Conservation (phyloP, 2,888 invertebrate species). For the Pristionchus maxplancki region DNA sequence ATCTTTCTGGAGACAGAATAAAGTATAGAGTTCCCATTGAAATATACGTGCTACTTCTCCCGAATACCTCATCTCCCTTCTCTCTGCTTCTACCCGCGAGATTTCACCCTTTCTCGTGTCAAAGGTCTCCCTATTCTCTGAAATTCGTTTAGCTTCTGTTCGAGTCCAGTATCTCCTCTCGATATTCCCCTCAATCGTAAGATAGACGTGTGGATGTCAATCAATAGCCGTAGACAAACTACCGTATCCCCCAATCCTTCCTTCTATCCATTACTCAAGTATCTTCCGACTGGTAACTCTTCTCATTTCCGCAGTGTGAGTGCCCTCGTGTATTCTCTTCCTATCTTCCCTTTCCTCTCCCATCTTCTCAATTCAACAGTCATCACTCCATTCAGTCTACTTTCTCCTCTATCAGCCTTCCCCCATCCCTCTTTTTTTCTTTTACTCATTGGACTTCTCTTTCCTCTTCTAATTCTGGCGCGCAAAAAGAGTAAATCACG, state of each 20-base stretch:
- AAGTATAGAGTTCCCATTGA: background rate
- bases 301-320: slow-evolving; percentile 35
- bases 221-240: background rate
- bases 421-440: background rate
- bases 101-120: slow-evolving; percentile 34
- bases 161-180: background rate
- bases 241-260: background rate
- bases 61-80: background rate
- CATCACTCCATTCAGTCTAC: slow-evolving; percentile 33
- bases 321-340: slow-evolving; percentile 35
- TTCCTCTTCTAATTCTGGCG: background rate
- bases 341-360: background rate
- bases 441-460: background rate
- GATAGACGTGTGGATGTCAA: background rate
- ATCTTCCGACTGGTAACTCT: slow-evolving; percentile 26
- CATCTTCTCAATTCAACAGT: slow-evolving; percentile 33
- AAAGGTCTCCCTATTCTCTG: slow-evolving; percentile 36
- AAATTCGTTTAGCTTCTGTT: background rate
- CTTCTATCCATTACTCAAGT: background rate
- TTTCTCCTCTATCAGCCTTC: background rate
- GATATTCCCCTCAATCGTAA: background rate
- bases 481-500: background rate
- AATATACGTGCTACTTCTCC: background rate
- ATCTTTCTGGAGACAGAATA: background rate
- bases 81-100: background rate